Percentiles rank a stretch among this genome's conserved stretches.
Evolutionary conservation across 1,140 invertebrate species (phyloP).

Genomic region (Archivesica marissinica): DNA sequence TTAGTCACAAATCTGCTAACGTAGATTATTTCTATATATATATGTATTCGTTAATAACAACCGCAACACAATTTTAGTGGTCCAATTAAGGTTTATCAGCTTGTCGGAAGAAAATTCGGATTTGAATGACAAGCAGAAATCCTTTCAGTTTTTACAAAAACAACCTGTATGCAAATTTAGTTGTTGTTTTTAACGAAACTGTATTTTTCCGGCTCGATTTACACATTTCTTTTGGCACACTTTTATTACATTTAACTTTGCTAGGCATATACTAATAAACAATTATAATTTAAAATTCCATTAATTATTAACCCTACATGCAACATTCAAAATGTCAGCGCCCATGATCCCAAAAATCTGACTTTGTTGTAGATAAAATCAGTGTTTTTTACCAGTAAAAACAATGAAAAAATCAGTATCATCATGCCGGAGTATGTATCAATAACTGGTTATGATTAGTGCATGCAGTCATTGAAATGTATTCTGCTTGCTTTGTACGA

Average conservation of each 20-base stretch:
- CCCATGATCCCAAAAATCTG: not conserved
- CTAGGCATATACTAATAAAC: not conserved
- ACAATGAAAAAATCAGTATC: conserved; percentile 23
- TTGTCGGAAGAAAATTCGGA: no score
- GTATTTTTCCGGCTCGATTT: not conserved
- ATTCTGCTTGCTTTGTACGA: no score
- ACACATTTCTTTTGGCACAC: not conserved
- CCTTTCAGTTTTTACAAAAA: conserved; percentile 42
- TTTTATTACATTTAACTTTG: not conserved
- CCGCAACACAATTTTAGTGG: no score
- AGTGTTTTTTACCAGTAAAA: not conserved
- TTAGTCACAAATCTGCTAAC: no score
- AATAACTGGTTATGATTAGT: not conserved
- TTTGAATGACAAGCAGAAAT: not conserved
- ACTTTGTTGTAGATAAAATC: not conserved
- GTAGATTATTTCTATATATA: no score
- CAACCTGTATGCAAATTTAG: conserved; percentile 55
- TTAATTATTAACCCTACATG: conserved; percentile 21
- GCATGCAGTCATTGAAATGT: no score
- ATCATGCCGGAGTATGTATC: not conserved
- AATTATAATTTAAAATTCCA: not conserved
- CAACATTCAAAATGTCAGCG: conserved; percentile 52
- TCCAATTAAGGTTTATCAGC: no score
- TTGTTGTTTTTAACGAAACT: not conserved
- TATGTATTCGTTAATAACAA: no score